phyloP scores from a whole-genome alignment of 2,113 vertebrate genomes.

The Lamprologus ornatipinnis region DNA sequence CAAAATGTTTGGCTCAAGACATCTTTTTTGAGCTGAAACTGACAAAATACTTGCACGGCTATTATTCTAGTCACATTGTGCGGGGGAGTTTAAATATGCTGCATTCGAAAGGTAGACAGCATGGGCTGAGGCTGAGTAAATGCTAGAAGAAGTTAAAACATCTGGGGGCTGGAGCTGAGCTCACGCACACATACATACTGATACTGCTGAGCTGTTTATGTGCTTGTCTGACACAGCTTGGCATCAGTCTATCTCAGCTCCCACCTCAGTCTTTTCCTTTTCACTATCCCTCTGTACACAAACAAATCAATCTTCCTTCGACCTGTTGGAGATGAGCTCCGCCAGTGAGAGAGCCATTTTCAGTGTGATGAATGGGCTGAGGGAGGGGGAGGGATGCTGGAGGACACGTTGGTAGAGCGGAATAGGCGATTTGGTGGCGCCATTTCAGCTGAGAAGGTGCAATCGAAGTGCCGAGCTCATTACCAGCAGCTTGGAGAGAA shows the following conservation, averaged over 20 bases:
- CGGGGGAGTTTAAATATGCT: neutral
- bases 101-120: neutral
- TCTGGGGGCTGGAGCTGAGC: neutral
- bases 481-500: neutral
- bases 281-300: constrained; percentile 1
- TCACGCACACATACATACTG: neutral
- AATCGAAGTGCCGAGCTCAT: neutral
- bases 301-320: constrained; percentile 57
- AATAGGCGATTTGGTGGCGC: neutral
- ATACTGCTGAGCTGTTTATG: neutral
- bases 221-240: neutral
- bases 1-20: neutral
- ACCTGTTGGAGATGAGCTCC: constrained; percentile 28
- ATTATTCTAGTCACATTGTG: neutral
- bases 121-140: neutral
- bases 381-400: neutral
- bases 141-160: neutral
- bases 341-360: neutral
- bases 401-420: neutral
- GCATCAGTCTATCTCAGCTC: neutral
- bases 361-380: constrained; percentile 39
- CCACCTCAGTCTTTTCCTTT: neutral
- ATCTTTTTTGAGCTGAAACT: neutral
- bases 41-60: neutral
- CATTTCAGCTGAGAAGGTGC: neutral